Conservation (phyloP, 2,113 vertebrate genomes). For the Erythrocercus mccallii region DNA sequence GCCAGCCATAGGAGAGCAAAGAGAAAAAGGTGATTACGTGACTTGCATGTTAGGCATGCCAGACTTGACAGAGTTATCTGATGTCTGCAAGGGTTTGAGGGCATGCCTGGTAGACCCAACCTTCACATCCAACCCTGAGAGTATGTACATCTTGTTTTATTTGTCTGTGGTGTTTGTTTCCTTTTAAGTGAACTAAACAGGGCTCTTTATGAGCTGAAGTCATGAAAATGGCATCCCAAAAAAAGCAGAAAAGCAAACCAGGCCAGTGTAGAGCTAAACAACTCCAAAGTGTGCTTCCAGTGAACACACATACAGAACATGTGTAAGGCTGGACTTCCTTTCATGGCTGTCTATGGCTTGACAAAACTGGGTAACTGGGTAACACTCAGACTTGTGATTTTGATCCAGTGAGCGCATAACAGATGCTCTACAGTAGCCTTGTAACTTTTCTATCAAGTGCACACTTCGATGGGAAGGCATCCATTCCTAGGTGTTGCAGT, state of each 20-base stretch:
- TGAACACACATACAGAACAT: background rate
- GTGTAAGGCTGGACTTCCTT: background rate
- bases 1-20: background rate
- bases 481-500: background rate
- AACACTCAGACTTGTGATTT: background rate
- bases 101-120: background rate
- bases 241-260: background rate
- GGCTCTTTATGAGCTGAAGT: background rate
- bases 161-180: background rate
- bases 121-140: background rate
- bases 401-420: background rate
- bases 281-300: background rate
- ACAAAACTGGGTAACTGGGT: background rate
- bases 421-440: background rate
- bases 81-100: background rate
- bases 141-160: background rate
- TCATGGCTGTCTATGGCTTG: background rate
- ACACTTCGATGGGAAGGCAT: background rate
- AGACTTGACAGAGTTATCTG: background rate
- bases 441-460: background rate
- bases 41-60: fast-evolving
- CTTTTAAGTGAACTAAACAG: background rate
- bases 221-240: background rate
- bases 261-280: background rate
- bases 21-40: background rate